A percentile compares a stretch with the other conserved stretches of the same genome.
Conservation (phyloP, 1,140 invertebrate species). For the Plutomurus gul region DNA sequence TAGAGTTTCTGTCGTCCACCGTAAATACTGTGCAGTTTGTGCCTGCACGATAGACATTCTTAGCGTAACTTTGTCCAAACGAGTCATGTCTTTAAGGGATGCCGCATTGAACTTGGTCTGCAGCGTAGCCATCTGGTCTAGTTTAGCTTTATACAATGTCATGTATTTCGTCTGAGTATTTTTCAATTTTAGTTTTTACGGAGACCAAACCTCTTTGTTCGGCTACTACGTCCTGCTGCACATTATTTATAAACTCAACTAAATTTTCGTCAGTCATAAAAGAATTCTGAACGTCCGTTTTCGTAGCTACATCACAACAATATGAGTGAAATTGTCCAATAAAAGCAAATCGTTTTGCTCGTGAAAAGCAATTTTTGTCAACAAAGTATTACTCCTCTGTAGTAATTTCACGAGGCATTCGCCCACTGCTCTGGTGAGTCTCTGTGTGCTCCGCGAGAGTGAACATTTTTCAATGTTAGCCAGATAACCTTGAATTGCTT, state of each 20-base stretch:
- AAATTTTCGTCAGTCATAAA: neutral
- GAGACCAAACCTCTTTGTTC: neutral
- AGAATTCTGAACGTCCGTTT: neutral
- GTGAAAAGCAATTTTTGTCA: neutral
- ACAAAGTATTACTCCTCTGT: neutral
- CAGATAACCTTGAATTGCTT: neutral
- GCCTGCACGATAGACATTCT: neutral
- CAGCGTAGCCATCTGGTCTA: too few species aligned
- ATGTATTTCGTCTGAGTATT: neutral
- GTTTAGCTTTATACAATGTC: too few species aligned
- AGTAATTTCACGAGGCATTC: neutral
- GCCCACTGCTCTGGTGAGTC: too few species aligned
- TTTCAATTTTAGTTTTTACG: neutral
- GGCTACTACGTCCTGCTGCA: neutral
- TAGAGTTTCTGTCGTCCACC: neutral
- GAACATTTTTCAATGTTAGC: neutral
- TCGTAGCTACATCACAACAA: neutral
- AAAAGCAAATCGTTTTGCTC: neutral
- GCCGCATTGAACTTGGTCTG: too few species aligned
- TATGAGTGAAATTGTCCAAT: neutral
- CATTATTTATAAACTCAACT: neutral
- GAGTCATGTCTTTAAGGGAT: too few species aligned
- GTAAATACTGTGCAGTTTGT: neutral
- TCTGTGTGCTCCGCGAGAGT: neutral
- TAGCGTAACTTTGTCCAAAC: too few species aligned